Evolutionary conservation across 1,140 invertebrate genomes (phyloP).

Genomic region (Drosophila pandora): DNA sequence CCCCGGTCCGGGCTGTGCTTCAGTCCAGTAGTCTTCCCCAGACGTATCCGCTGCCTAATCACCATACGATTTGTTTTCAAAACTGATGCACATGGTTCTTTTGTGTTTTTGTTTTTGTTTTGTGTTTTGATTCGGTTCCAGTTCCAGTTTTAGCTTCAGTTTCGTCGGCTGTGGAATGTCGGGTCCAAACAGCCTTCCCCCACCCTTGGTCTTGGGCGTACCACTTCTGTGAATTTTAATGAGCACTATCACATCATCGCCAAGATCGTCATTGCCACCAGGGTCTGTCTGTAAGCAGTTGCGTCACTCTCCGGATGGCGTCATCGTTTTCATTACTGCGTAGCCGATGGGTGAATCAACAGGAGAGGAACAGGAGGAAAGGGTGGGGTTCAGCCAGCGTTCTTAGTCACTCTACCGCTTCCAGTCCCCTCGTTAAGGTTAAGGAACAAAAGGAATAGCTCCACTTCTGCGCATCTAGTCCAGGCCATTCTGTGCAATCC

Average conservation of each 20-base stretch:
- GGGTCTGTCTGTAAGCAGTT: slow-evolving; percentile 51
- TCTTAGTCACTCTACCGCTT: background rate
- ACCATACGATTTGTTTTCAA: slow-evolving; percentile 28
- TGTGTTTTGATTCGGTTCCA: slow-evolving; percentile 31
- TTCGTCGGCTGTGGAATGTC: slow-evolving; percentile 8
- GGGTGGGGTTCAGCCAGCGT: background rate
- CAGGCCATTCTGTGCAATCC: background rate
- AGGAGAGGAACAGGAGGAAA: background rate
- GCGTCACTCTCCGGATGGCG: slow-evolving; percentile 40
- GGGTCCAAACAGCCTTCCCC: background rate
- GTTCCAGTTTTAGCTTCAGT: background rate
- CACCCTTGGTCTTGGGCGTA: background rate
- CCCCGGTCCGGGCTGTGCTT: background rate
- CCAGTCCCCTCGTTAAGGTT: too few species aligned
- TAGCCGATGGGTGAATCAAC: slow-evolving; percentile 9
- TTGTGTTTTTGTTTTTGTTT: slow-evolving; percentile 12
- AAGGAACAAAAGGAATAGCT: too few species aligned
- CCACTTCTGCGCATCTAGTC: background rate
- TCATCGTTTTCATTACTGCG: slow-evolving; percentile 26
- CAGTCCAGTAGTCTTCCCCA: background rate
- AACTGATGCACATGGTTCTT: slow-evolving; percentile 33
- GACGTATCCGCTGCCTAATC: slow-evolving; percentile 62
- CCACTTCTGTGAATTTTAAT: slow-evolving; percentile 20
- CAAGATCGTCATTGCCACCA: slow-evolving; percentile 6
- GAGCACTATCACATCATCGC: slow-evolving; percentile 23